Base-by-base conservation (phyloP, 1,140 invertebrate species). In the Drosophila auraria region DNA sequence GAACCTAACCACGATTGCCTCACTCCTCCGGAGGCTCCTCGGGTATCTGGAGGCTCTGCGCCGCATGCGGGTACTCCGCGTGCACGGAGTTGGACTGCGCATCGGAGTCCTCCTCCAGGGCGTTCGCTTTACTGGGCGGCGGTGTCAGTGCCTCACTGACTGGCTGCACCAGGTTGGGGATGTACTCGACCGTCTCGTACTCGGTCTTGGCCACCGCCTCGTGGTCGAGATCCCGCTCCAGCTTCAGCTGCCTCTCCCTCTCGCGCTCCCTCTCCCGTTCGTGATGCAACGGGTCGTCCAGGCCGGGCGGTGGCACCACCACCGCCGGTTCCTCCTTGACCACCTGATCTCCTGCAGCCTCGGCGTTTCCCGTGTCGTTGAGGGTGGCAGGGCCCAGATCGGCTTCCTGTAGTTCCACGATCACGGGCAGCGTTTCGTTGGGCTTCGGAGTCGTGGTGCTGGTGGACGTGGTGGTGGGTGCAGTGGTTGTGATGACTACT, bases 11-110 rank as follows among this genome's bases (percentile, higher is more conserved):
- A 36, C 69, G 40, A 14, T 0, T 30, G 12, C 30, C 58, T 81
- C 82, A 87, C 81, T 89, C 78, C 86, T 87, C 92, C 64, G 92
- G 92, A 73, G 92, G 92, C 59, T 93, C 86, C 44, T 93, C 92
- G 17, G 89, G 92, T 75, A 90, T 91, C 63, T 90, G 86, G n/a
- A 87, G 74, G 78, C 77, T 90, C 81, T 91, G 91, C 59, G 84
- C 87, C 81, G 91, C 82, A 68, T 89, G 84, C 57, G 86, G 83
- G 61, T 84, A 93, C 51, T 91, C 89, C 53, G 91, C 90, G 64
- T 93, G 89, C 54, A 93, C 90, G 7, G 91, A 92, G 59, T 93
- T 92, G 23, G 91, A 91, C 71, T 91, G 84, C 54, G 86, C 83
- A 59, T 92, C 86, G 58, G 83, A 54, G 23, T 90, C 86, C 59